phyloP scores from a whole-genome alignment of 2,113 vertebrate genomes.

The Tragelaphus buxtoni region DNA sequence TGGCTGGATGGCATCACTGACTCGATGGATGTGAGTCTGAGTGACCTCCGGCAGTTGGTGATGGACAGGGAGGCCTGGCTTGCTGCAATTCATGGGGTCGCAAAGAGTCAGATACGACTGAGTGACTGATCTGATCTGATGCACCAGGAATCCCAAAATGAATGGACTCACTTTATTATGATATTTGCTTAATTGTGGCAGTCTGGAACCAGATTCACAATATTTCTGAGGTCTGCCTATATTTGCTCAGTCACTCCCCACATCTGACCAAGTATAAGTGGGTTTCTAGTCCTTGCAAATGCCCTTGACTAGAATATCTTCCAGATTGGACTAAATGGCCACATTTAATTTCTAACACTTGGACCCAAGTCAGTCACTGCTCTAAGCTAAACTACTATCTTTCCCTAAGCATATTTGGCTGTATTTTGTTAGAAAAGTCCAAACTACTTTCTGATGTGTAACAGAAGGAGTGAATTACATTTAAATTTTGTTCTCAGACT shows the following conservation, averaged over 20 bases:
- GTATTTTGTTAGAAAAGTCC: neutral
- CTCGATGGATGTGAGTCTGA: too few relatives aligned
- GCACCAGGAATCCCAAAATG: neutral
- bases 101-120: too few relatives aligned
- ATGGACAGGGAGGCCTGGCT: too few relatives aligned
- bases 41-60: too few relatives aligned
- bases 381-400: neutral
- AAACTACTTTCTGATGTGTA: neutral
- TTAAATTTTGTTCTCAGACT: conserved; percentile 1
- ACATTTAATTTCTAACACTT: neutral
- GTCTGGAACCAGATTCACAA: neutral
- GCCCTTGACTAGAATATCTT: neutral
- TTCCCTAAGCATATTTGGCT: neutral
- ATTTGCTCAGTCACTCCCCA: neutral
- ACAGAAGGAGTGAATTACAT: neutral
- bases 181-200: neutral
- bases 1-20: too few relatives aligned
- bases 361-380: neutral
- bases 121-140: neutral
- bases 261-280: neutral
- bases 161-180: neutral
- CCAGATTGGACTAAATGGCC: neutral
- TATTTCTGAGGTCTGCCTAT: neutral
- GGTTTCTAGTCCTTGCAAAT: neutral
- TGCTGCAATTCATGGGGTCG: too few relatives aligned